Evolutionary conservation across 2,113 vertebrate genomes (phyloP), one percentile per base, ranked within the genome.

Genomic region (Vanacampus margaritifer): DNA sequence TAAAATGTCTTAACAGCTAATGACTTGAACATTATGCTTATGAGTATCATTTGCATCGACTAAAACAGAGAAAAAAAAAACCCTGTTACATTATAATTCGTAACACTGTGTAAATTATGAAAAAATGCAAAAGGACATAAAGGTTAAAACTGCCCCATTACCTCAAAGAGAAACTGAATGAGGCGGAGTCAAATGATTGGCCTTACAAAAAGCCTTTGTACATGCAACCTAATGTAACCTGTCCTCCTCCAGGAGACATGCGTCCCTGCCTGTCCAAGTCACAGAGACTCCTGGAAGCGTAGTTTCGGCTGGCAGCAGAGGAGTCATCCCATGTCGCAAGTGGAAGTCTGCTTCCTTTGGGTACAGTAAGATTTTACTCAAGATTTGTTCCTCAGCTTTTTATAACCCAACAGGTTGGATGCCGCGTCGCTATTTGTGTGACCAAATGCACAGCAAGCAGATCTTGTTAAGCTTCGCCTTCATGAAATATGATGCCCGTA

Each of bases 321-420:
- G 86, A 81, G 71, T 67, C 19, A 54, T 66, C n/a, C 88, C 91
- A 28, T 84, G 86, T 57, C 86, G 80, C 59, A 84, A 85, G 83
- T 92, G 91, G 91, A 91, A 90, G 71, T 91, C 91, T 0, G 86
- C 90, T 0, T 90, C 91, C 61, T 91, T 91, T 69, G 88, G 91
- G 91, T 92, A 90, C 79, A 81, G 87, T 88, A 77, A 79, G 68
- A 80, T 23, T 2, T 69, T 76, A 23, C 69, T 72, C 58, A n/a
- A n/a, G 37, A 78, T 76, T 79, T 81, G 69, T 54, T 69, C 66
- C 53, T 71, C 65, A 24, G 61, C 57, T 56, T 73, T 74, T 80
- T 58, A 79, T 83, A 72, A 77, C 70, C 50, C 63, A 65, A 75
- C 78, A 67, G 36, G 74, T 79, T 72, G 45, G 58, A 56, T 65